phyloP scores from a whole-genome alignment of 2,113 vertebrate species.

The Chionomys nivalis region DNA sequence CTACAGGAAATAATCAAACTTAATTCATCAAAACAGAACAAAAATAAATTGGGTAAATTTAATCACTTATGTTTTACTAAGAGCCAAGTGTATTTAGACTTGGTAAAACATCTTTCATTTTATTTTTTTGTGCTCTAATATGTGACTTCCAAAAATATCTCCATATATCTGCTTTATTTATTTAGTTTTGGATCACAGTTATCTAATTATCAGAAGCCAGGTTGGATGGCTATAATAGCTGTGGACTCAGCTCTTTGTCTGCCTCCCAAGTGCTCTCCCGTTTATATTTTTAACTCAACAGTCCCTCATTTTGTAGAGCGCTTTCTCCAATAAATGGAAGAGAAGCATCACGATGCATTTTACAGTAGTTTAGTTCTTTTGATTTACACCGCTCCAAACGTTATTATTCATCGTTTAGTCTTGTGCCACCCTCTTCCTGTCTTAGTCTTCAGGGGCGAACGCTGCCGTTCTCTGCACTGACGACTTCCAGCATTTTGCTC shows the following conservation, averaged over 20 bases:
- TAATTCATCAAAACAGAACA: slow-evolving; percentile 64
- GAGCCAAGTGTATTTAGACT: slow-evolving; percentile 14
- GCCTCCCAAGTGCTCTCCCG: neutral
- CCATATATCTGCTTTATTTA: neutral
- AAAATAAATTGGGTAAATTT: slow-evolving; percentile 53
- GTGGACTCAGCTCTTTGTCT: neutral
- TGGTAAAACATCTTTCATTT: slow-evolving; percentile 46
- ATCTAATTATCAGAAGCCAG: neutral
- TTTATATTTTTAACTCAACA: slow-evolving; percentile 2
- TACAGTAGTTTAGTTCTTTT: neutral
- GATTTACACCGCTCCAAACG: slow-evolving; percentile 31
- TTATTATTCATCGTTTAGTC: slow-evolving; percentile 27
- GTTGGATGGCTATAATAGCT: neutral
- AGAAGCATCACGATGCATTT: neutral
- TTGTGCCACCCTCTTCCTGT: neutral
- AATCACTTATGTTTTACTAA: slow-evolving; percentile 62
- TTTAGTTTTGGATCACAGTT: neutral
- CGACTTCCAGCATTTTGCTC: slow-evolving; percentile 30
- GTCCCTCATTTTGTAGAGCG: neutral
- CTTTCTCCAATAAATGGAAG: slow-evolving; percentile 27
- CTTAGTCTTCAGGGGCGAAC: neutral
- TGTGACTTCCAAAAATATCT: slow-evolving; percentile 25
- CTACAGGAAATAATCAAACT: slow-evolving; percentile 59
- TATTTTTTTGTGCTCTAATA: slow-evolving; percentile 6
- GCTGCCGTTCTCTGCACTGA: slow-evolving; percentile 23